Base-by-base conservation (phyloP, 2,797 vertebrate genomes). In the Strix occidentalis region DNA sequence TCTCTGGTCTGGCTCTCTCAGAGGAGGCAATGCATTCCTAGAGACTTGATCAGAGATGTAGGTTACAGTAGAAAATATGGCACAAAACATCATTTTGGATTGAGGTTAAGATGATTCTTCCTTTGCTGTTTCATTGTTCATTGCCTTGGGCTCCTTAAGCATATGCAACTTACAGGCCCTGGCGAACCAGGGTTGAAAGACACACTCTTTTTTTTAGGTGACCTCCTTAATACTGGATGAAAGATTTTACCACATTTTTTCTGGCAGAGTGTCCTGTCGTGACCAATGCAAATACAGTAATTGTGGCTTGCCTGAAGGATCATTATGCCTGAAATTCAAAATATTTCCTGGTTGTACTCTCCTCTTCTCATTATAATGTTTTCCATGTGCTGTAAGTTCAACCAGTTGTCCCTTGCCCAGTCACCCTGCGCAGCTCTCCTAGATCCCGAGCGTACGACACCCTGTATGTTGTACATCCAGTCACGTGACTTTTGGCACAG, bases 221-320 rank as follows among this genome's bases (percentile, higher is more conserved):
- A 76, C 60, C 69, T 91, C 50, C 56, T 82, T 76, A 64, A 60
- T 23, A 56, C 25, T 3, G 24, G 60, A 50, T 74, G 51, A 77
- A 91, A 77, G 64, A 77, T 60, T 76, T 91, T 31, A 64, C 51
- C 68, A 57, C 24, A 11, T 6, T 82, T 92, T 88, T 82, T 57
- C 84, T 92, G 88, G 54, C 78, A 64, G 12, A 29, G 35, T 31
- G 29, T 65, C 37, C 29, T 94, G 82, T 57, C 4, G 0, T 35
- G 64, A 89, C 89, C 75, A 70, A n/a, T 53, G 48, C 68, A 68
- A 89, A 89, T 37, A 39, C n/a, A 77, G 81, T 87, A 91, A 94
- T 92, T 92, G 75, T 92, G 89, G 87, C 41, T 92, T 85, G 31
- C 60, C 75, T 57, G 56, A 74, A 83, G 37, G 51, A 75, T 89